Evolutionary conservation across 2,797 vertebrate genomes (phyloP), one percentile per base, ranked within the genome.

Genomic region (Cyprinodon diabolis): DNA sequence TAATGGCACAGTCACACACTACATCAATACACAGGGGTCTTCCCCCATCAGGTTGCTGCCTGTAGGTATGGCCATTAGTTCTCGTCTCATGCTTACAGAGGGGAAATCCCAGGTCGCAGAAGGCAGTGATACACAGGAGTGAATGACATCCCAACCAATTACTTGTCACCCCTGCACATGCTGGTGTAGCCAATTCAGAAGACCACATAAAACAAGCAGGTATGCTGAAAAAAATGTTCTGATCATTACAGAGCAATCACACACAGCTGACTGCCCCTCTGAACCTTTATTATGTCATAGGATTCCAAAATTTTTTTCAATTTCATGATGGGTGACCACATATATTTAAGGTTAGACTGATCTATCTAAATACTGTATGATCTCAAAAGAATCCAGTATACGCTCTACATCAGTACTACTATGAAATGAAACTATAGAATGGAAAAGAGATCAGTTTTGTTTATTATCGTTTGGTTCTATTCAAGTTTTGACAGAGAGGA

Each of bases 71-170:
- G 75, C 77, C 85, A 91, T 91, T 92, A 91, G 85, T 88, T 87
- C 74, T 86, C 79, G 82, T 77, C 74, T 86, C 75, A 82, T 87
- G 88, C 86, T 86, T 82, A 75, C 30, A 55, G 72, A 68, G 69
- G 68, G 80, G 78, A 89, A 91, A 82, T 90, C 84, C 81, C 87
- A 79, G 89, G 86, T 90, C 89, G 84, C 23, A 7, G 68, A 81
- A 82, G 86, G 82, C 75, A 78, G 84, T 74, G 88, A 86, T 82
- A 82, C 86, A 83, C 76, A 81, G 78, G 80, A 89, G 84, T 92
- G 87, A 93, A 84, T 91, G 89, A 86, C 89, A 91, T 90, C 84
- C 90, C 72, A 84, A 86, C 88, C 92, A 94, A 94, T 95, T 95
- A 94, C 86, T 78, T 85, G 86, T 92, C 89, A 90, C 86, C 87